phyloP scores from a whole-genome alignment of 2,113 vertebrate genomes.

The Butorides virescens region DNA sequence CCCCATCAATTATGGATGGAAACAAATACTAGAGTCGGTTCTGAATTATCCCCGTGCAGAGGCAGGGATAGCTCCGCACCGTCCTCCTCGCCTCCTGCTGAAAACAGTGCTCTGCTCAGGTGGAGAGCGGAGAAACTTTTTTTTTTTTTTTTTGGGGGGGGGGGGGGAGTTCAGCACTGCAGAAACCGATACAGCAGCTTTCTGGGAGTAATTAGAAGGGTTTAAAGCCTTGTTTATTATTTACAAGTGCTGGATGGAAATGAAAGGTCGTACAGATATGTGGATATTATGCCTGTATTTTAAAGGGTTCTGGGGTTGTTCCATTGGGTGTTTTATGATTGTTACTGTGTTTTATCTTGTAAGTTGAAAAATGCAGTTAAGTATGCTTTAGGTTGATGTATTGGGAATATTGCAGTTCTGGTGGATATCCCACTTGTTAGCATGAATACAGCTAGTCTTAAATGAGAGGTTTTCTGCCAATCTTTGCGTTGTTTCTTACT shows the following conservation, averaged over 20 bases:
- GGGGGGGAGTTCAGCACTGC: not conserved
- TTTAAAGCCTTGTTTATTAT: constrained; percentile 1
- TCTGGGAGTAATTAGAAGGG: not conserved
- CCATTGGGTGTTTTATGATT: not conserved
- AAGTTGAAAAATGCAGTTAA: not conserved
- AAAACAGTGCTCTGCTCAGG: constrained; percentile 18
- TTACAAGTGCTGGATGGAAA: constrained; percentile 10
- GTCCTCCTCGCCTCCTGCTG: not conserved
- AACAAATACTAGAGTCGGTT: constrained; percentile 65
- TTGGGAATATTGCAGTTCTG: not conserved
- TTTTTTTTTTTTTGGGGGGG: not conserved
- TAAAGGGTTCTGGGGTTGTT: not conserved
- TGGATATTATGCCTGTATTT: not conserved
- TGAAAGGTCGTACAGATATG: constrained; percentile 19
- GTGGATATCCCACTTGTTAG: not conserved
- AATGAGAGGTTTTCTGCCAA: not conserved
- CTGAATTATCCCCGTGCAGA: constrained; percentile 25
- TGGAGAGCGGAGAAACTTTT: constrained; percentile 65
- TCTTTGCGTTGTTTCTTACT: not conserved
- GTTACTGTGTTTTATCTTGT: not conserved
- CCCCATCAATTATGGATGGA: constrained; percentile 72
- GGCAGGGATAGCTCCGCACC: constrained; percentile 2
- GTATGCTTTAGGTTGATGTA: not conserved
- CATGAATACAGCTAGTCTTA: not conserved
- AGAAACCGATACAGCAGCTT: not conserved